These are phyloP conservation scores for Diabrotica virgifera DNA, from an alignment of 1,140 invertebrate species.

Conservation along the genomic window DNA sequence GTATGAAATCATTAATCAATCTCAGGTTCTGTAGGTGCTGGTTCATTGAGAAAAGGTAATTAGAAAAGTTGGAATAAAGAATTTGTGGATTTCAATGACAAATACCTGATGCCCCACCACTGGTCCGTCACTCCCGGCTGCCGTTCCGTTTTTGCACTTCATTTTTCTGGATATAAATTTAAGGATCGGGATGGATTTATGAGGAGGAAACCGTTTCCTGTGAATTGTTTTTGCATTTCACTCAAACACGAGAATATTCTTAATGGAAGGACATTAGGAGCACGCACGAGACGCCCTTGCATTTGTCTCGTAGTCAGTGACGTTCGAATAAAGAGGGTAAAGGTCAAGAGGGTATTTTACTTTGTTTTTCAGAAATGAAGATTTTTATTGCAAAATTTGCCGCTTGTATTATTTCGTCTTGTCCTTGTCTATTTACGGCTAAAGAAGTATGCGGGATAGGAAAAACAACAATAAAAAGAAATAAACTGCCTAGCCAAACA, in stretches of 20 bases:
- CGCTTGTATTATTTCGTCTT: too few relatives aligned
- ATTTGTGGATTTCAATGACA: background rate
- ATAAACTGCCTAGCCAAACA: too few relatives aligned
- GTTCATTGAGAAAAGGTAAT: background rate
- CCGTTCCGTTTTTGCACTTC: background rate
- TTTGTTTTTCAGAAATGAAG: too few relatives aligned
- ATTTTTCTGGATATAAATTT: background rate
- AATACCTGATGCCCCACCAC: background rate
- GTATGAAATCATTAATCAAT: background rate
- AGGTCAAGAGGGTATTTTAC: too few relatives aligned
- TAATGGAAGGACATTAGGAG: conserved; percentile 2
- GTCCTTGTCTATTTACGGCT: too few relatives aligned
- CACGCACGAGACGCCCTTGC: background rate
- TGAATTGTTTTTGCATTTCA: conserved; percentile 3
- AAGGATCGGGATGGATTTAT: conserved; percentile 2
- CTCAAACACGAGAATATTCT: background rate
- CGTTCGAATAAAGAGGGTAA: too few relatives aligned
- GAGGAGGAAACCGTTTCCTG: background rate
- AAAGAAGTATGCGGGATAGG: too few relatives aligned
- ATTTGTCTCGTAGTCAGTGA: background rate
- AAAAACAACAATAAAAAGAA: too few relatives aligned
- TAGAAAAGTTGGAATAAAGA: background rate
- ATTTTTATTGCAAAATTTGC: too few relatives aligned
- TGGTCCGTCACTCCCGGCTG: background rate
- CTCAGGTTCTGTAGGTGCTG: too few relatives aligned